A percentile compares a stretch with the other conserved stretches of the same genome.
Conservation (phyloP, 2,888 invertebrate genomes). For the Leptopilina syphax region DNA sequence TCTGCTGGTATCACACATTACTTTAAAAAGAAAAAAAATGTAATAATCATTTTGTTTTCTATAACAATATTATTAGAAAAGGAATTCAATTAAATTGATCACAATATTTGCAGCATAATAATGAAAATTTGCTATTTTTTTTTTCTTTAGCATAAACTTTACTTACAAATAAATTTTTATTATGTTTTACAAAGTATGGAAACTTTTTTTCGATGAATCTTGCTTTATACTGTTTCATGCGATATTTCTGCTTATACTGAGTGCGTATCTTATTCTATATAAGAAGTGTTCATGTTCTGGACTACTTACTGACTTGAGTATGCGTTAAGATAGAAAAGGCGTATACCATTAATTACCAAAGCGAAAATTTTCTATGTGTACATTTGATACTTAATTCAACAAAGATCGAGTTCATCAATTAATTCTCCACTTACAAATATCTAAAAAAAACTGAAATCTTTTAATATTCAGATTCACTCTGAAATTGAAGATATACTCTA, state of each 20-base stretch:
- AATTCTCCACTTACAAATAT: too few relatives aligned
- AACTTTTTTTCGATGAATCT: neutral
- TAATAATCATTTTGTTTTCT: neutral
- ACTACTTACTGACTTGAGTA: slow-evolving; percentile 66
- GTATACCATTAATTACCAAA: neutral
- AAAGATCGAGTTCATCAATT: neutral
- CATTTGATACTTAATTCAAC: neutral
- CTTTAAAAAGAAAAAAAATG: neutral
- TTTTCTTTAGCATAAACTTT: too few relatives aligned
- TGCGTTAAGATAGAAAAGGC: slow-evolving; percentile 11
- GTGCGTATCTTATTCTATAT: slow-evolving; percentile 60
- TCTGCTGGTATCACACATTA: slow-evolving; percentile 57
- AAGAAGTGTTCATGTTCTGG: slow-evolving; percentile 70
- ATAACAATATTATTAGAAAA: neutral
- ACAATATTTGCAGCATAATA: too few relatives aligned
- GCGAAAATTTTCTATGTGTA: neutral
- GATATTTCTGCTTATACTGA: slow-evolving; percentile 66
- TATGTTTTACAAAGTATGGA: too few relatives aligned
- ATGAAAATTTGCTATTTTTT: too few relatives aligned
- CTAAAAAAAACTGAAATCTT: too few relatives aligned
- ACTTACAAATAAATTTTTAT: too few relatives aligned
- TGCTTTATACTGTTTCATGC: slow-evolving; percentile 67
- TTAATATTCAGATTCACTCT: too few relatives aligned
- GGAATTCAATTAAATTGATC: too few relatives aligned
- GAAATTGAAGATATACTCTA: too few relatives aligned